Conservation (phyloP, 2,888 invertebrate genomes). For the Mythimna loreyi region DNA sequence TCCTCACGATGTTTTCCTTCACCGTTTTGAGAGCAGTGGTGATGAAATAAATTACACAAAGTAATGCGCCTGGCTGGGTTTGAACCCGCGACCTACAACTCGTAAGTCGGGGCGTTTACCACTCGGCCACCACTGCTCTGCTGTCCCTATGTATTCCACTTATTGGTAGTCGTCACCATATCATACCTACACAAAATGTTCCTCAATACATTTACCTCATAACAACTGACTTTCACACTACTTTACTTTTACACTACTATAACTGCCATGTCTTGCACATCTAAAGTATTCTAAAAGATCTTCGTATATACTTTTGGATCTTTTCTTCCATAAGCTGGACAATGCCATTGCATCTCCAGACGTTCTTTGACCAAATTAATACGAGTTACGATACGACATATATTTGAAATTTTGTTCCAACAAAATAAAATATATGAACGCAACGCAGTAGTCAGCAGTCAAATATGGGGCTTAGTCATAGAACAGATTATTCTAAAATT, state of each 20-base stretch:
- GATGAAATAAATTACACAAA: no score
- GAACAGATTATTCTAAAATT: constrained; percentile 11
- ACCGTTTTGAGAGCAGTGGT: no score
- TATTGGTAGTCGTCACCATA: no score
- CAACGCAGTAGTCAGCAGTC: neutral
- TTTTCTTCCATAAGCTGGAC: neutral
- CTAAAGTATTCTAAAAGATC: neutral
- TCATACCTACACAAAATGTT: no score
- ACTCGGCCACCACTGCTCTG: no score
- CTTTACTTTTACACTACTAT: neutral
- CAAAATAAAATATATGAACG: neutral
- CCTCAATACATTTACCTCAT: no score
- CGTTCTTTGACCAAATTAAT: neutral
- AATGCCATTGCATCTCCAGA: neutral
- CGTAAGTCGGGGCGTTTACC: no score
- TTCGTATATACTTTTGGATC: neutral
- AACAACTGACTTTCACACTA: no score
- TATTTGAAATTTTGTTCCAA: neutral
- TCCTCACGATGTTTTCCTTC: no score
- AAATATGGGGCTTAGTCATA: constrained; percentile 17
- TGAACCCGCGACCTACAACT: no score
- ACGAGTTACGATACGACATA: neutral
- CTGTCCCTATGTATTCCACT: no score
- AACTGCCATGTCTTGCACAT: neutral
- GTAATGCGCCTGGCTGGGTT: no score